Evolutionary conservation across 2,797 vertebrate genomes (phyloP), one percentile per base, ranked within the genome.

Genomic region (Myioborus melanocephalus): DNA sequence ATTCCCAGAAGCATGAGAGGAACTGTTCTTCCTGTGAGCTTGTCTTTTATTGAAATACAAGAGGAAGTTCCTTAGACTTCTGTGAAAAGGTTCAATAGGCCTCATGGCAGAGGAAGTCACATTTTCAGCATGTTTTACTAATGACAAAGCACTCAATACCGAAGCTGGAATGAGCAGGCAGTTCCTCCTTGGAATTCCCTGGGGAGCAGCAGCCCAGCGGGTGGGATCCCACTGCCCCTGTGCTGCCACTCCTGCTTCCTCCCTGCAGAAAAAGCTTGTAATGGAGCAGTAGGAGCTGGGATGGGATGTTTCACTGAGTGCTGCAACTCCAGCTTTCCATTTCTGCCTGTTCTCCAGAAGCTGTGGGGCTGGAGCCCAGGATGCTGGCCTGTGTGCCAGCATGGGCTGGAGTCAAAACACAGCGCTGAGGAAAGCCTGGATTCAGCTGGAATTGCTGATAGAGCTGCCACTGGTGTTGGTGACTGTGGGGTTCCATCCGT

Each of bases 1-100:
- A 53, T 94, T 95, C 83, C 83, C 81, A 85, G 75, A 87, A 68
- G 34, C 24, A 23, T 20, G 34, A 80, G 22, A 28, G 52, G 50
- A 89, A 69, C 68, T 64, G 50, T 82, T 85, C 55, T 5, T 44
- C 63, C 90, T 49, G 27, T 73, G 68, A 85, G 44, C 49, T 85
- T 83, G 70, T 32, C 85, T 82, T 65, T n/a, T 66, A 24, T 39
- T 89, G 71, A 71, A 91, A 78, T 37, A 30, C 0, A 4, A 85
- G 93, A 71, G 91, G 93, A 94, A 95, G 89, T 93, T 85, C 14
- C 57, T 83, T 39, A 43, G 72, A 34, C 69, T 71, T 85, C 72
- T 73, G 57, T 35, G 53, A 46, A 80, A 73, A 77, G 82, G 46
- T 93, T 94, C 81, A 60, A 10, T 68, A 78, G 84, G 68, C 52